phyloP scores from a whole-genome alignment of 2,113 vertebrate species.

The Mobula hypostoma region DNA sequence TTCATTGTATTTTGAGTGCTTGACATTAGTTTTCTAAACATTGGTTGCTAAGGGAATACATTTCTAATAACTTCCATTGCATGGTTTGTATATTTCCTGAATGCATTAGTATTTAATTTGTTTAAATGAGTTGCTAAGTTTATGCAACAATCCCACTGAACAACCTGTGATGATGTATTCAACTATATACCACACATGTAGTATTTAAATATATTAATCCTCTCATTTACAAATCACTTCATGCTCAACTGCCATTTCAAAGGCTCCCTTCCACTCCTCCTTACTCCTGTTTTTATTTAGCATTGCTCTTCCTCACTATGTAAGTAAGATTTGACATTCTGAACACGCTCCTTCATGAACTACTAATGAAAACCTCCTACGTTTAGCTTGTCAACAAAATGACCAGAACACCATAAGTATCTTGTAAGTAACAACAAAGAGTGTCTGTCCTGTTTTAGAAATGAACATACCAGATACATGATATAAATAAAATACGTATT shows the following conservation, averaged over 20 bases:
- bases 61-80: slow-evolving; percentile 5
- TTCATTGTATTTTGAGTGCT: neutral
- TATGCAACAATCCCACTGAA: neutral
- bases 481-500: neutral
- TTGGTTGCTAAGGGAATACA: neutral
- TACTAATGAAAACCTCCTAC: neutral
- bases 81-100: neutral
- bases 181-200: neutral
- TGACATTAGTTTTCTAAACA: slow-evolving; percentile 6
- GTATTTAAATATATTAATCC: neutral
- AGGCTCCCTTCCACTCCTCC: neutral
- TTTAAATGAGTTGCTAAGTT: slow-evolving; percentile 5
- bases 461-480: neutral
- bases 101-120: neutral
- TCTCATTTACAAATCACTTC: neutral
- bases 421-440: neutral
- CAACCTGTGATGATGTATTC: neutral
- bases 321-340: neutral
- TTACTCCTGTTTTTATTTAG: neutral
- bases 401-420: neutral
- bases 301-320: neutral
- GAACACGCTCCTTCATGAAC: neutral
- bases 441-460: neutral
- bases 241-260: no score
- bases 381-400: neutral